Base-by-base conservation (phyloP, 2,888 invertebrate genomes). In the Cephonodes hylas region DNA sequence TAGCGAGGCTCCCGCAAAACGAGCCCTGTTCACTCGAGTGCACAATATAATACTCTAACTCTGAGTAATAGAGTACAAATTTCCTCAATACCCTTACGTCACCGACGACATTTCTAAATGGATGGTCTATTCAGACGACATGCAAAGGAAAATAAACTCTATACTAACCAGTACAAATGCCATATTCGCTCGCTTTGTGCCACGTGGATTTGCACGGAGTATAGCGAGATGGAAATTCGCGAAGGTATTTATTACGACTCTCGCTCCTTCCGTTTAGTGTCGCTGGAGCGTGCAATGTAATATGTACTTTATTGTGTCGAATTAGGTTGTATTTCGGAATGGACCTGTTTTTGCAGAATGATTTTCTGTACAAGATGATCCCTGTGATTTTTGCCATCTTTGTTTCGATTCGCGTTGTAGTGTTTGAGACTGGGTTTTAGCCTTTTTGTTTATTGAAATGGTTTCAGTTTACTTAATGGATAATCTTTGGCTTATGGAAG, bases 301-400 rank as follows among this genome's bases (percentile, higher is more conserved):
- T 59, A 44, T 59, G 44, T 59, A 27, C 42, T 27, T 44, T 59
- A 59, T 44, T 15, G 57, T 57, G 57, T 58, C 18, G 46, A 57
- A 38, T 56, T 59, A 64, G 74, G 65, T 70, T 72, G 69, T 78
- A 83, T 82, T 75, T 31, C 18, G 10, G 31, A 31, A 18, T 31
- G 53, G 18, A 27, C 18, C 18, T 53, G 18, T 53, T 45, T 45
- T 53, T 27, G 27, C 27, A 18, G 27, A 79, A 83, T 79, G 77
- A 79, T 77, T 80, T 83, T 81, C 80, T 71, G 78, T 76, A 72
- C 78, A 77, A 77, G 76, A 73, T 71, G 75, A 79, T 81, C 76
- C 53, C 18, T 69, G 68, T 76, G 75, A 67, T 70, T 72, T 78
- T 79, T 77, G 58, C 58, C 74, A 69, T 75, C 70, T 74, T 68